Percentiles rank a stretch among this genome's conserved stretches.
Conservation (phyloP, 2,888 invertebrate species). For the Priapulus caudatus region DNA sequence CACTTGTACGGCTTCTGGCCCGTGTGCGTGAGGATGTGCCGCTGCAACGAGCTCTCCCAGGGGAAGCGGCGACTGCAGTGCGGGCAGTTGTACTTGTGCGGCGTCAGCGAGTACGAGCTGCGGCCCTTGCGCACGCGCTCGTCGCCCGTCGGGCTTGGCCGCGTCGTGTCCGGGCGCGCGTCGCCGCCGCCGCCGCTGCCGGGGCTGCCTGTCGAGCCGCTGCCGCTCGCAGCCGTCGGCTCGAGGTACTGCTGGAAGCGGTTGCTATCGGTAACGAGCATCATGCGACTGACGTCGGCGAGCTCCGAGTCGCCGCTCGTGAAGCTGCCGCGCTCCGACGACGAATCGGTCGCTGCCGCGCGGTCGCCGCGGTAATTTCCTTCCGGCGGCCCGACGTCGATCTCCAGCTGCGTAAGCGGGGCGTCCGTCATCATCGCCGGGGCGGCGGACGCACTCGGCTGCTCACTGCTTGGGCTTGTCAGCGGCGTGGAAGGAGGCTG, state of each 20-base stretch:
- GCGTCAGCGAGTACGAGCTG: slow-evolving; percentile 86
- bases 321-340: too few species aligned
- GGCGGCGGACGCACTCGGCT: not conserved
- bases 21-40: slow-evolving; percentile 87
- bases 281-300: not conserved
- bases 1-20: slow-evolving; percentile 92
- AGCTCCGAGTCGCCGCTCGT: not conserved
- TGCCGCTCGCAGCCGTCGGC: not conserved
- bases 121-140: slow-evolving; percentile 51
- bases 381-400: not conserved
- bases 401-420: not conserved
- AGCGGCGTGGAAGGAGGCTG: too few species aligned
- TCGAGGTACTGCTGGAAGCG: not conserved
- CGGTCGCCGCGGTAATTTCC: too few species aligned
- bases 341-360: too few species aligned
- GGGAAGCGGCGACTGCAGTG: slow-evolving; percentile 84
- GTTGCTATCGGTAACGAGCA: not conserved
- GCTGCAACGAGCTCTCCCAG: slow-evolving; percentile 87
- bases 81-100: slow-evolving; percentile 82
- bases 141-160: slow-evolving; percentile 25
- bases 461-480: not conserved
- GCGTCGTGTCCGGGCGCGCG: slow-evolving; percentile 36
- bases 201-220: slow-evolving; percentile 59
- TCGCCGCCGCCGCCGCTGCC: slow-evolving; percentile 69
- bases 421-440: not conserved